Evolutionary conservation across 2,113 vertebrate genomes (phyloP), one percentile per base, ranked within the genome.

Genomic region (Corythaeola cristata): DNA sequence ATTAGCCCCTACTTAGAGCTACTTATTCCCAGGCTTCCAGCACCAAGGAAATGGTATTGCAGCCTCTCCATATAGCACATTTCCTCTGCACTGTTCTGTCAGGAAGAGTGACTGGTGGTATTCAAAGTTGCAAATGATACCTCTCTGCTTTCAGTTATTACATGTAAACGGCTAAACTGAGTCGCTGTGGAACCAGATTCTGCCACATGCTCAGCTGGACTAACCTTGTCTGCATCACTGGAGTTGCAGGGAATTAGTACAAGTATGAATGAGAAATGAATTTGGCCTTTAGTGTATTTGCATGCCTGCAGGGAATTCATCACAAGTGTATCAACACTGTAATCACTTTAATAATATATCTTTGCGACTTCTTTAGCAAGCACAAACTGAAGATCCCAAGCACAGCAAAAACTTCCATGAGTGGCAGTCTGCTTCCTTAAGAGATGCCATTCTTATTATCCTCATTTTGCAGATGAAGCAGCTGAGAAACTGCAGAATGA

Each of bases 391-490:
- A 91, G 80, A 94, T 89, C 86, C 59, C 84, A 82, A 94, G 49
- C 66, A 69, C 69, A 90, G 74, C 94, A 96, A 88, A 95, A 93
- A 78, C 90, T 82, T 91, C 13, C 8, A 12, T 58, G 58, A 84
- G 39, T 66, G 23, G 33, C 76, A 71, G 41, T 71, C 11, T 15
- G 53, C 60, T 71, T 84, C 77, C 73, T 89, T 94, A 49, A 75
- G 64, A 87, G 52, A 69, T 16, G 49, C 35, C 9, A 26, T 78
- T 88, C 58, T 88, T 85, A 64, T 90, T 93, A 93, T 97, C 53
- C 58, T 89, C 73, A 58, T 97, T 96, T 88, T 91, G 84, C 91
- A 91, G 86, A 91, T 76, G 81, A 50, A 88, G 62, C 90, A 77
- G 84, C 74, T 1, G 1, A 95, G 80, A 90, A 93, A 89, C 45